phyloP scores from a whole-genome alignment of 2,113 vertebrate genomes.

The Melanerpes formicivorus region DNA sequence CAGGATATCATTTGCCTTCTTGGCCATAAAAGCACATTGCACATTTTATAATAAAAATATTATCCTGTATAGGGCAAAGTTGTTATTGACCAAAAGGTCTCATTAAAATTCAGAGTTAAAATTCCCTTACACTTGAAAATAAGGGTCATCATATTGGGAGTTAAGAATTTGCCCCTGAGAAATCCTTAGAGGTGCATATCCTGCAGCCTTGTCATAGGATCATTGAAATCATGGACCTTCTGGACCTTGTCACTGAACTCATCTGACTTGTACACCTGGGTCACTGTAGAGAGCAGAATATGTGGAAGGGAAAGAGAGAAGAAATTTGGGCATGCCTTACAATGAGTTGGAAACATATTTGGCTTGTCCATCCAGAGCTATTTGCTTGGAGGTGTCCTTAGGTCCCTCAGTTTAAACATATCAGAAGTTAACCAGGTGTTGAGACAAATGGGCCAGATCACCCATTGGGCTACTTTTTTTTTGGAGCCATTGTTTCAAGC shows the following conservation, averaged over 20 bases:
- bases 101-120: background rate
- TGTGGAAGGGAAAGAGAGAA: rapidly evolving
- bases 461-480: background rate
- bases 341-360: too few relatives aligned
- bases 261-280: background rate
- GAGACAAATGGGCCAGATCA: background rate
- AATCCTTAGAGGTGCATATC: background rate
- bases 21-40: too few relatives aligned
- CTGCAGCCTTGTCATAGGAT: background rate
- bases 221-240: rapidly evolving
- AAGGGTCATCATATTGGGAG: background rate
- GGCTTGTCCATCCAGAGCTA: rapidly evolving
- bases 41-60: background rate
- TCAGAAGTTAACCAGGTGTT: background rate
- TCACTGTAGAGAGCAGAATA: background rate
- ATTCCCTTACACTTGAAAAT: background rate
- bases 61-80: background rate
- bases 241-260: background rate
- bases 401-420: background rate
- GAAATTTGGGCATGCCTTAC: rapidly evolving
- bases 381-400: background rate
- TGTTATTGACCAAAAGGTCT: background rate
- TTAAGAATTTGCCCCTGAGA: background rate
- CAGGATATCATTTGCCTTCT: too few relatives aligned
- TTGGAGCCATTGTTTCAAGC: background rate